Conservation (phyloP, 2,888 invertebrate species). For the Ichneumoninae sp. region DNA sequence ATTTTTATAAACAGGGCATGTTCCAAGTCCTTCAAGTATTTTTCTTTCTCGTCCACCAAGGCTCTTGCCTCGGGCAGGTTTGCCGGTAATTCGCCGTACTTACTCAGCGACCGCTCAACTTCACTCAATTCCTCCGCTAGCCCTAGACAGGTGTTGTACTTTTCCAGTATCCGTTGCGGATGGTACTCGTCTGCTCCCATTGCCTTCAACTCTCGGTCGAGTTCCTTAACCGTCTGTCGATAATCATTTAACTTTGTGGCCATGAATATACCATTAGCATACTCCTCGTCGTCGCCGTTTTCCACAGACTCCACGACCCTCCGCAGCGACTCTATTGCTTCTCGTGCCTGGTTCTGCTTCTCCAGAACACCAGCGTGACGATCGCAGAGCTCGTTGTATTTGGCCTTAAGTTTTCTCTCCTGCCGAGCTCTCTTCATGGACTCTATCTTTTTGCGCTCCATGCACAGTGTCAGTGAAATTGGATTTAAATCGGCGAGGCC, state of each 20-base stretch:
- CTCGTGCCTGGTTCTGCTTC: constrained; percentile 69
- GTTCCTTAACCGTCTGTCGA: constrained; percentile 70
- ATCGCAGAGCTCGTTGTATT: constrained; percentile 72
- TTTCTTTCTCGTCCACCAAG: constrained; percentile 74
- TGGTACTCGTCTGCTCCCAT: constrained; percentile 73
- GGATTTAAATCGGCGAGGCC: constrained; percentile 75
- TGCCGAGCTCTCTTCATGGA: constrained; percentile 71
- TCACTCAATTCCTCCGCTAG: constrained; percentile 72
- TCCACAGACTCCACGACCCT: constrained; percentile 62
- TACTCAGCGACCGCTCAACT: constrained; percentile 72
- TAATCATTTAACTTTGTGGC: constrained; percentile 77
- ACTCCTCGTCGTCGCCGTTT: constrained; percentile 69
- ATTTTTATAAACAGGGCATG: constrained; percentile 72
- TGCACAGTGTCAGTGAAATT: constrained; percentile 68
- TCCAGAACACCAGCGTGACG: constrained; percentile 72
- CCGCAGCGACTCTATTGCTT: constrained; percentile 70
- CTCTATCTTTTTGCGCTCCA: constrained; percentile 71
- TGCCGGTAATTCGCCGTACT: constrained; percentile 78
- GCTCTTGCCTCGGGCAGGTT: constrained; percentile 80
- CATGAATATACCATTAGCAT: constrained; percentile 71
- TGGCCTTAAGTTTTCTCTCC: constrained; percentile 72
- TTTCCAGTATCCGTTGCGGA: constrained; percentile 73
- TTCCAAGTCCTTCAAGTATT: constrained; percentile 75
- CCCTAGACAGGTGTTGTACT: constrained; percentile 73
- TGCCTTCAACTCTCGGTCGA: constrained; percentile 72